phyloP scores from a whole-genome alignment of 2,888 invertebrate species.

The Hypena proboscidalis region DNA sequence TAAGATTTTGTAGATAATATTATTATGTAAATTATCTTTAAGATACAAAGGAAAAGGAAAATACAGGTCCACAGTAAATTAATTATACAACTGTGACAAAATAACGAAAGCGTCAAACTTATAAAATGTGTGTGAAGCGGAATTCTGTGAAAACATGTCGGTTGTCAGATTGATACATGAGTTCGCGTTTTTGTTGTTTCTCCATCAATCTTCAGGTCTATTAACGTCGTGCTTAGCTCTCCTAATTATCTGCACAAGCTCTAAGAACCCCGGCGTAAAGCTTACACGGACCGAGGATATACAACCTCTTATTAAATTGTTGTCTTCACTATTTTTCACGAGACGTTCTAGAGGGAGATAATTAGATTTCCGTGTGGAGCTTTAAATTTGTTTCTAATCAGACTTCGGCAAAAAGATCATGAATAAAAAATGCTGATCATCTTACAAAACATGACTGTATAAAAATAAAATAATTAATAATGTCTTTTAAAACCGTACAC shows the following conservation, averaged over 20 bases:
- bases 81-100: no score
- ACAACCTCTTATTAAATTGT: slow-evolving; percentile 49
- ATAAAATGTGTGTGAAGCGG: slow-evolving; percentile 38
- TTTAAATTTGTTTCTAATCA: no score
- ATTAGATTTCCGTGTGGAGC: slow-evolving; percentile 9
- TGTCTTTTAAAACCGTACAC: no score
- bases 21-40: no score
- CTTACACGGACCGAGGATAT: slow-evolving; percentile 46
- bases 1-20: no score
- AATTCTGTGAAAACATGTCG: slow-evolving; percentile 46
- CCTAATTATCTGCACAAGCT: slow-evolving; percentile 70
- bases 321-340: slow-evolving; percentile 31
- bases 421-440: no score
- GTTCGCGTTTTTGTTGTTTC: slow-evolving; percentile 72
- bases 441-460: no score
- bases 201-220: slow-evolving; percentile 75
- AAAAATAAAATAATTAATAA: no score
- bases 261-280: slow-evolving; percentile 55
- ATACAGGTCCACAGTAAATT: no score
- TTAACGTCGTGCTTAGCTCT: slow-evolving; percentile 73
- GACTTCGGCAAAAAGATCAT: no score
- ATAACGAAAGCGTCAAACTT: no score
- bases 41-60: no score
- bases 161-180: slow-evolving; percentile 75
- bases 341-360: slow-evolving; percentile 22